A percentile compares a stretch with the other conserved stretches of the same genome.
phyloP scores from a whole-genome alignment of 2,888 invertebrate genomes.

The Campoplex capitator region DNA sequence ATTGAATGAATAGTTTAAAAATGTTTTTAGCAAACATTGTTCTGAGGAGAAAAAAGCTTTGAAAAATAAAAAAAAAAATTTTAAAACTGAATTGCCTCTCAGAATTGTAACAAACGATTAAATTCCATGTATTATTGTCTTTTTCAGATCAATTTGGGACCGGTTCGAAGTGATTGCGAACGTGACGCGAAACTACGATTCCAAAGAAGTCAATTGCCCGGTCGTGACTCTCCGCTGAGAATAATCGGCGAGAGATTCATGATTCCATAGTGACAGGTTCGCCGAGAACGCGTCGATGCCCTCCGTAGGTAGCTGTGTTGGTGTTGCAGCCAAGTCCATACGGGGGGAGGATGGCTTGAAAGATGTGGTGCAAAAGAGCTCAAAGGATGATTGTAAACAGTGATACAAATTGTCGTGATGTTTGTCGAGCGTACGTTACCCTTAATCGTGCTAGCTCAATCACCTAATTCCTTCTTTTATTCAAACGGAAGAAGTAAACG shows the following conservation, averaged over 20 bases:
- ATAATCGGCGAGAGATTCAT: slow-evolving; percentile 5
- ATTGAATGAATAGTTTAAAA: too few relatives aligned
- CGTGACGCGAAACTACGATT: slow-evolving; percentile 63
- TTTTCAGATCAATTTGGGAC: slow-evolving; percentile 73
- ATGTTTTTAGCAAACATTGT: not conserved
- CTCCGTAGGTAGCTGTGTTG: not conserved
- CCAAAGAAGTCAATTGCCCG: slow-evolving; percentile 60
- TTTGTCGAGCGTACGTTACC: not conserved
- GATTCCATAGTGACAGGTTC: slow-evolving; percentile 34
- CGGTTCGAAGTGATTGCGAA: slow-evolving; percentile 69
- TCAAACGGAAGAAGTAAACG: not conserved
- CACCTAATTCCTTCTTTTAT: not conserved
- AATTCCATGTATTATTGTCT: slow-evolving; percentile 28
- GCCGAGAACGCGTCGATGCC: not conserved
- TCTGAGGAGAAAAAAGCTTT: not conserved
- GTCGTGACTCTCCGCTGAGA: slow-evolving; percentile 40
- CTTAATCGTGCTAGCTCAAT: not conserved
- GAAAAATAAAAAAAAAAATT: too few relatives aligned
- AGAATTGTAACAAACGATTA: not conserved
- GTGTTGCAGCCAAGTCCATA: not conserved
- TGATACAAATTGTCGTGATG: slow-evolving; percentile 2
- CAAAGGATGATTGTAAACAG: slow-evolving; percentile 4
- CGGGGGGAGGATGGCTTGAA: not conserved
- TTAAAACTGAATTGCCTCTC: not conserved
- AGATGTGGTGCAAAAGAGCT: not conserved